Base-by-base conservation (phyloP, 2,888 invertebrate species). In the Magallana nippona region DNA sequence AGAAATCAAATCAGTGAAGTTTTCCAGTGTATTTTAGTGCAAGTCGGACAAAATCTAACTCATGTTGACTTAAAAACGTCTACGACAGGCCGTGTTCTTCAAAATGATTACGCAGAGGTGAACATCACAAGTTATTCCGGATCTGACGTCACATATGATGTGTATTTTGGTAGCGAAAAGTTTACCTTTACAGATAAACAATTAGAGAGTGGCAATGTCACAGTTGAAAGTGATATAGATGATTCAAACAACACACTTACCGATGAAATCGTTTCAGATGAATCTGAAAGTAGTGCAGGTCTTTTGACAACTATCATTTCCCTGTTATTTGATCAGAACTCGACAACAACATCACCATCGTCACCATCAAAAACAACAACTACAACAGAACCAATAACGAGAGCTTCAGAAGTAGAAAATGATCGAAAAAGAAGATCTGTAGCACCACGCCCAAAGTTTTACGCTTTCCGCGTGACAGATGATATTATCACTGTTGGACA, bases 21-120 rank as follows among this genome's bases (percentile, higher is more conserved):
- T 8, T 81, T 86, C 3, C 83, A 84, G 5, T 87, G 88, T 44
- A 87, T 87, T 8, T 32, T 87, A 27, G 89, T 93, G 11, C 93
- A 93, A 82, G 91, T 93, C 17, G 93, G 93, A 8, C 86, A 92
- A 81, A 90, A 91, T 79, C 90, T 93, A n/a, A 91, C 91, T 1
- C 89, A 89, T 81, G 86, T 93, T 15, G 94, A 93, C 84, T 62
- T 90, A n/a, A 87, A 86, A 32, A 89, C 87, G 81, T 82, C 91
- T 22, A 88, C 88, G 2, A 89, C 89, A 0, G 87, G 87, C 13
- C 85, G 92, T 80, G 91, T 92, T 15, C 55, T 82, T 1, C 81
- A 89, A 1, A 87, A 84, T 22, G 88, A 90, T 22, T 85, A 89
- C 8, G 87, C 92, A 11, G 87, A 85, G n/a, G 87, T 90, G n/a